phyloP scores from a whole-genome alignment of 2,113 vertebrate species.

The Nasalis larvatus region DNA sequence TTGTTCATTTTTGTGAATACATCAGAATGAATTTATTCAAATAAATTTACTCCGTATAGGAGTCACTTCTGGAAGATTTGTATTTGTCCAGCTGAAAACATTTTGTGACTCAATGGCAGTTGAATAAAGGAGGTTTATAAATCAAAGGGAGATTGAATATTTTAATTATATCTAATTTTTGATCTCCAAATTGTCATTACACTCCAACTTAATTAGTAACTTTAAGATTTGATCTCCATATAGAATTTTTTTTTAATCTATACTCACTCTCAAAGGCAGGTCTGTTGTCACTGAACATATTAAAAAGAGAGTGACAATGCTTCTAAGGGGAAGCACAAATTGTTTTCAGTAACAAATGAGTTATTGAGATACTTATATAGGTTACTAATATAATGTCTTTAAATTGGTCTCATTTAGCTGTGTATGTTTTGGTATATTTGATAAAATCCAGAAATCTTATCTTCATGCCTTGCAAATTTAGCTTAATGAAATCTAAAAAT shows the following conservation, averaged over 20 bases:
- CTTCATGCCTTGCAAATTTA: neutral
- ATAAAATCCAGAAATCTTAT: neutral
- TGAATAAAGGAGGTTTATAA: neutral
- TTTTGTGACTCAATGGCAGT: neutral
- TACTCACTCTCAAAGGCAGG: neutral
- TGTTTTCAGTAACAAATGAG: neutral
- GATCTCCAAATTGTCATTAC: neutral
- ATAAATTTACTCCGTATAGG: neutral
- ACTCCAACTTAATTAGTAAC: neutral
- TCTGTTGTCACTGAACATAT: neutral
- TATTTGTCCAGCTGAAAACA: neutral
- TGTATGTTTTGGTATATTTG: neutral
- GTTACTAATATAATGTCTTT: neutral
- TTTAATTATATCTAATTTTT: neutral
- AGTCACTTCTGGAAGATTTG: neutral
- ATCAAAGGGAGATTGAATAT: neutral
- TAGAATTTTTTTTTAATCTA: neutral
- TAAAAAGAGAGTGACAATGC: neutral
- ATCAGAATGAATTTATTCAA: neutral
- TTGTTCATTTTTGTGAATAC: neutral
- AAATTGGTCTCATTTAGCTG: neutral
- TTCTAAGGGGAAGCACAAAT: neutral
- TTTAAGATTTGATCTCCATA: neutral
- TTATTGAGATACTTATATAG: neutral
- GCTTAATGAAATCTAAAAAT: neutral